Percentiles rank a stretch among this genome's conserved stretches.
These are phyloP conservation scores for Xiphophorus birchmanni DNA, from an alignment of 2,797 vertebrate species.

Conservation along the genomic window DNA sequence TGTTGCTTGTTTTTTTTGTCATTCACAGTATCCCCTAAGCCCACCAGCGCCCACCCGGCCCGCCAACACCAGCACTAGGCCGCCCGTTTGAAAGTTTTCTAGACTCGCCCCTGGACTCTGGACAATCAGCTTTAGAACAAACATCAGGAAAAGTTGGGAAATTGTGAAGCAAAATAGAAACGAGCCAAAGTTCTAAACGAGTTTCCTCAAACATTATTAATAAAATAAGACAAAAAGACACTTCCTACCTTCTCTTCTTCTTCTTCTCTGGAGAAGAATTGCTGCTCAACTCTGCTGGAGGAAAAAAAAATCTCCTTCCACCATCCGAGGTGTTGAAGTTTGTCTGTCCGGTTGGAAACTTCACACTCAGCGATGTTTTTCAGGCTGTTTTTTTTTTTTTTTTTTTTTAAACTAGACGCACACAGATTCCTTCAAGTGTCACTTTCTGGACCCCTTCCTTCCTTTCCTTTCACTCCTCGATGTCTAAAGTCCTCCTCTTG, in stretches of 20 bases:
- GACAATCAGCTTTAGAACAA: not conserved
- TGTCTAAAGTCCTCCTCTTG: constrained; percentile 11
- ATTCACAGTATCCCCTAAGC: too few relatives aligned
- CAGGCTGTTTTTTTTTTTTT: constrained; percentile 13
- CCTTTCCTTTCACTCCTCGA: constrained; percentile 7
- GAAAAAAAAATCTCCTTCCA: constrained; percentile 15
- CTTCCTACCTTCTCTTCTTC: constrained; percentile 45
- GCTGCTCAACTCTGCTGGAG: not conserved
- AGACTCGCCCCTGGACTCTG: not conserved
- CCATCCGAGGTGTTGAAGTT: constrained; percentile 32
- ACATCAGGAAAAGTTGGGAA: not conserved
- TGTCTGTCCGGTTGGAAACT: constrained; percentile 21
- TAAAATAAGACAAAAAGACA: not conserved
- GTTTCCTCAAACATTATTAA: not conserved
- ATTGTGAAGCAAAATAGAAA: not conserved
- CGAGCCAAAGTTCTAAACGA: not conserved
- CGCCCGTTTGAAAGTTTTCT: not conserved
- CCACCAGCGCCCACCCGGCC: not conserved
- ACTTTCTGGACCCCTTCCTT: constrained; percentile 21
- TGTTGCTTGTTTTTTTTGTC: not conserved
- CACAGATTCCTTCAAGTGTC: not conserved
- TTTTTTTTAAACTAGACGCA: not conserved
- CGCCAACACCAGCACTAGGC: not conserved
- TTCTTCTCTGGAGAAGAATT: not conserved
- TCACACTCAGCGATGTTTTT: constrained; percentile 6